These are phyloP conservation scores for Plagiodera versicolora DNA, from an alignment of 2,888 invertebrate species.

Conservation along the genomic window DNA sequence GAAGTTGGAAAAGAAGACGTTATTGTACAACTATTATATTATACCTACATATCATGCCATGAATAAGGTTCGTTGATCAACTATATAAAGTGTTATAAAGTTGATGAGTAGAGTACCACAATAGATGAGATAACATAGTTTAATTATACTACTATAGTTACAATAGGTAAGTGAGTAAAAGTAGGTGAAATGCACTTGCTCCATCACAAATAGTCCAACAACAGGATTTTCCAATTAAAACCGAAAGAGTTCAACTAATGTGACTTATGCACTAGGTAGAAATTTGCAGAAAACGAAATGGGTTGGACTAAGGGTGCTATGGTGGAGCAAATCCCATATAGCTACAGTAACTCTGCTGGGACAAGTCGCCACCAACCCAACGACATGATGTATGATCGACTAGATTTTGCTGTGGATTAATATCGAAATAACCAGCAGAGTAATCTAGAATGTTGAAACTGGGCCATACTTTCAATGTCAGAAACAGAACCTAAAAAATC, in stretches of 20 bases:
- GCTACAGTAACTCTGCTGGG: conserved; percentile 29
- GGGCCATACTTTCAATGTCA: conserved; percentile 26
- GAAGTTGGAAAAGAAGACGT: conserved; percentile 33
- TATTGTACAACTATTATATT: conserved; percentile 28
- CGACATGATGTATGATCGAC: conserved; percentile 21
- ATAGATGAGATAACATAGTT: conserved; percentile 38
- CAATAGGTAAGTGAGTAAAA: conserved; percentile 30
- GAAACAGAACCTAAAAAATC: conserved; percentile 16
- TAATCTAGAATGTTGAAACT: conserved; percentile 22
- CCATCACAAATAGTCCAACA: conserved; percentile 33
- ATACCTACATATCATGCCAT: conserved; percentile 25
- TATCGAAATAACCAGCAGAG: conserved; percentile 19
- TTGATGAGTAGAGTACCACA: conserved; percentile 51
- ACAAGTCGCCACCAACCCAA: conserved; percentile 17
- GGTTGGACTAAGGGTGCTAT: conserved; percentile 35
- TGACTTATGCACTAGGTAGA: too few species aligned
- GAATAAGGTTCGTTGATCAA: conserved; percentile 34
- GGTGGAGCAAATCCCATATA: conserved; percentile 38
- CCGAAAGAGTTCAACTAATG: too few species aligned
- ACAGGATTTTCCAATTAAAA: background rate
- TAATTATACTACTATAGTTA: conserved; percentile 47
- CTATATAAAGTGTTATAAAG: conserved; percentile 50
- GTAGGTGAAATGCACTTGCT: conserved; percentile 40
- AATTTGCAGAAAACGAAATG: background rate
- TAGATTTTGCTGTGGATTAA: conserved; percentile 21